These are phyloP conservation scores for Aplodontia rufa DNA, from an alignment of 2,113 vertebrate genomes.

Conservation along the genomic window DNA sequence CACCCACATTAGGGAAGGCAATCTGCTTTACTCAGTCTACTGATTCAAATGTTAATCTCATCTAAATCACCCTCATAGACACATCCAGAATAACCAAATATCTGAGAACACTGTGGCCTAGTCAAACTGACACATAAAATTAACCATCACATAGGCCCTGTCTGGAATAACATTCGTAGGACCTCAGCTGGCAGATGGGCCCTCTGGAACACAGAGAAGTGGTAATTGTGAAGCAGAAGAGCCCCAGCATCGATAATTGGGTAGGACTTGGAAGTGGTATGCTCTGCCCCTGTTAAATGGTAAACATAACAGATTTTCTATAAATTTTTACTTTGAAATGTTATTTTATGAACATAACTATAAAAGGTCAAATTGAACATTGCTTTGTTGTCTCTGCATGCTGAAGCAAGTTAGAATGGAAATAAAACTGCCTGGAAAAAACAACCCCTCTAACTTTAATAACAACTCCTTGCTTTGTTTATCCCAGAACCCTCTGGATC, in stretches of 20 bases:
- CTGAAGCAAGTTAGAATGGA: conserved; percentile 44
- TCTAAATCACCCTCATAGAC: background rate
- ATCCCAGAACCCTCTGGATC: conserved; percentile 46
- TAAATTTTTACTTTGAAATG: conserved; percentile 30
- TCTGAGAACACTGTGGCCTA: background rate
- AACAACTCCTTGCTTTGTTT: conserved; percentile 39
- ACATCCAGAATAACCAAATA: background rate
- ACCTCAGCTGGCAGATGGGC: background rate
- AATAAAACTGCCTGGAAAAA: conserved; percentile 55
- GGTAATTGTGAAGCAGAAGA: background rate
- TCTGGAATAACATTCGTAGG: background rate
- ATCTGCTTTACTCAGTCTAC: background rate
- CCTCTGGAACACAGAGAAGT: background rate
- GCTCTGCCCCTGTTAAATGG: background rate
- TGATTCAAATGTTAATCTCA: background rate
- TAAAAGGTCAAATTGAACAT: conserved; percentile 28
- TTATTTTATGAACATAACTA: conserved; percentile 49
- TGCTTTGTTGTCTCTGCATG: background rate
- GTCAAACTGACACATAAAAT: background rate
- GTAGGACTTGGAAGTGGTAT: background rate
- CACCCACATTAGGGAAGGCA: background rate
- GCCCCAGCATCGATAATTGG: background rate
- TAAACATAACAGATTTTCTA: conserved; percentile 4
- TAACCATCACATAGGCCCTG: background rate
- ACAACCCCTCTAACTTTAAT: conserved; percentile 53